phyloP scores from a whole-genome alignment of 2,888 invertebrate species.

The Colletes collaris region DNA sequence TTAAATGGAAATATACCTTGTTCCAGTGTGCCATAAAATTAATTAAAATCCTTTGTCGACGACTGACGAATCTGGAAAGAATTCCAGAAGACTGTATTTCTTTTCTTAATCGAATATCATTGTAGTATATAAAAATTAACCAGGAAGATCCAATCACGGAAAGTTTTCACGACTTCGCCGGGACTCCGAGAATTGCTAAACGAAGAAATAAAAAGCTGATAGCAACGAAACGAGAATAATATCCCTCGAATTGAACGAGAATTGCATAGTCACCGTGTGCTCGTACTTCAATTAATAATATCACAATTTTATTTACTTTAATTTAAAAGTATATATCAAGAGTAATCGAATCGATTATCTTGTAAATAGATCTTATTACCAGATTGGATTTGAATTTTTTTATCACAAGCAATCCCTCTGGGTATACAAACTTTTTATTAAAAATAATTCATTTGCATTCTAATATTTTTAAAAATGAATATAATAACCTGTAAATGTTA shows the following conservation, averaged over 20 bases:
- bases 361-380: too few species aligned
- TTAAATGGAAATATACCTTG: conserved; percentile 36
- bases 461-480: too few species aligned
- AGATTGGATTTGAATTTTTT: too few species aligned
- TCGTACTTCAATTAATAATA: too few species aligned
- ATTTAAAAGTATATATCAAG: too few species aligned
- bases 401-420: too few species aligned
- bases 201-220: background rate
- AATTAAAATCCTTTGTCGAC: conserved; percentile 43
- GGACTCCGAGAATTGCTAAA: background rate
- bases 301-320: too few species aligned
- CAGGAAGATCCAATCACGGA: background rate
- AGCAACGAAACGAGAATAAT: background rate
- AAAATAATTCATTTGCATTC: too few species aligned
- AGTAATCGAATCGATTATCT: too few species aligned
- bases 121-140: background rate
- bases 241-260: background rate
- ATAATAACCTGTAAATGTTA: too few species aligned
- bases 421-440: too few species aligned
- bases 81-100: conserved; percentile 19
- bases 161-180: background rate
- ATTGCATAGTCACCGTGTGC: background rate
- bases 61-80: conserved; percentile 28
- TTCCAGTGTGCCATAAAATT: conserved; percentile 14
- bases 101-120: background rate